Percentiles rank a stretch among this genome's conserved stretches.
These are phyloP conservation scores for Pollimyrus isidori DNA, from an alignment of 2,113 vertebrate genomes.

Conservation along the genomic window DNA sequence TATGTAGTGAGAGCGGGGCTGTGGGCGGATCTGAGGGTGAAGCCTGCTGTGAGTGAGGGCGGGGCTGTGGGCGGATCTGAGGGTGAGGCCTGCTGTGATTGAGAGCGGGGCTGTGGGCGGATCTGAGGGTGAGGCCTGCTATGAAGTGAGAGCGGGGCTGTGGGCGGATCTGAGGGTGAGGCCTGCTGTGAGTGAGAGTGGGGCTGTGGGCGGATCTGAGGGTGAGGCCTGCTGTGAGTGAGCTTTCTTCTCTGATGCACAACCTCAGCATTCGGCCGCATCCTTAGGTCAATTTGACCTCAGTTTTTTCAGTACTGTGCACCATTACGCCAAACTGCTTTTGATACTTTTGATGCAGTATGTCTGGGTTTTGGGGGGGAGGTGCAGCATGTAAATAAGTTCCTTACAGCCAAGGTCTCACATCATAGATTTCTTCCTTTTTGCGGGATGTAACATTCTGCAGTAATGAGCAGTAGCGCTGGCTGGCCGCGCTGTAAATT, in stretches of 20 bases:
- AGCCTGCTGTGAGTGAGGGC: too few species aligned
- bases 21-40: too few species aligned
- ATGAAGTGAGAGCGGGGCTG: too few species aligned
- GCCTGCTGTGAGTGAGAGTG: too few species aligned
- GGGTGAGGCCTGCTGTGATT: too few species aligned
- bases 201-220: not conserved
- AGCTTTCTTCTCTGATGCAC: not conserved
- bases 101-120: not conserved
- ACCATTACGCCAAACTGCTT: not conserved
- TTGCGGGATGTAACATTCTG: not conserved
- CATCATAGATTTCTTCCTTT: not conserved
- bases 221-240: not conserved
- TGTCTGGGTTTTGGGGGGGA: not conserved
- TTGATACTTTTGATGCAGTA: not conserved
- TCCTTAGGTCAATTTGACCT: not conserved
- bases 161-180: not conserved
- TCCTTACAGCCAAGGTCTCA: not conserved
- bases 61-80: too few species aligned
- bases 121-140: not conserved
- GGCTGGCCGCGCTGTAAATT: not conserved
- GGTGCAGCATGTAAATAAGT: not conserved
- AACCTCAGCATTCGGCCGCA: not conserved
- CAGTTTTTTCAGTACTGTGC: not conserved
- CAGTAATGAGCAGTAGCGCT: not conserved
- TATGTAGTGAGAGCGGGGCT: too few species aligned